Evolutionary conservation across 2,113 vertebrate species (phyloP), one percentile per base, ranked within the genome.

Genomic region (Andinoacara biseriatus): DNA sequence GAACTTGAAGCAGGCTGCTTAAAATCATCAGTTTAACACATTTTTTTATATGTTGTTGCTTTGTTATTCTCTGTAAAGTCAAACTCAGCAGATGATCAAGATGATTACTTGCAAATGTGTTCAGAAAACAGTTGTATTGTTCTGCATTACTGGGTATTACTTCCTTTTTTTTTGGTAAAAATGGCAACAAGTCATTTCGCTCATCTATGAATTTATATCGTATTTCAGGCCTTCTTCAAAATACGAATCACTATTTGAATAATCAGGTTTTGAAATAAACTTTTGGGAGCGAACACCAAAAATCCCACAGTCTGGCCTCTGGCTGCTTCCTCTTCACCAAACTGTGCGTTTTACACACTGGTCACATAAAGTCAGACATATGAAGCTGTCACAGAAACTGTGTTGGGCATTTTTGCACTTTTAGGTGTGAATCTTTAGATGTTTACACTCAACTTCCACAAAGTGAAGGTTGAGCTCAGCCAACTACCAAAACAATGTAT

Each of bases 91-190:
- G 9, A 10, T 52, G 49, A 20, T 31, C 29, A 72, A 52, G 29
- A 69, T 4, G 3, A n/a, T 52, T 31, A n/a, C 11, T 8, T 11
- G 0, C 52, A 5, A 18, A 72, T 52, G 24, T 43, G 40, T 4
- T 29, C 43, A 49, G 40, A 69, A 20, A 69, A 69, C 0, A 17
- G 0, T 52, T 49, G 46, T 15, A 49, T 17, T 52, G 43, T 13
- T 52, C 65, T 52, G 1, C 0, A 20, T 52, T 52, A 52, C 13
- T 72, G 26, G 49, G 65, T 72, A 31, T 54, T 3, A 24, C 26
- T 69, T 69, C 40, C 24, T 29, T 15, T 0, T 46, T 69, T 29
- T 69, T 24, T 52, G 65, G 24, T 69, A 20, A 24, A 69, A 0
- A 24, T 5, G 29, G 7, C 17, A 52, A 13, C 26, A 17, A 52